phyloP scores from a whole-genome alignment of 2,888 invertebrate species.

The Temnothorax unifasciatus region DNA sequence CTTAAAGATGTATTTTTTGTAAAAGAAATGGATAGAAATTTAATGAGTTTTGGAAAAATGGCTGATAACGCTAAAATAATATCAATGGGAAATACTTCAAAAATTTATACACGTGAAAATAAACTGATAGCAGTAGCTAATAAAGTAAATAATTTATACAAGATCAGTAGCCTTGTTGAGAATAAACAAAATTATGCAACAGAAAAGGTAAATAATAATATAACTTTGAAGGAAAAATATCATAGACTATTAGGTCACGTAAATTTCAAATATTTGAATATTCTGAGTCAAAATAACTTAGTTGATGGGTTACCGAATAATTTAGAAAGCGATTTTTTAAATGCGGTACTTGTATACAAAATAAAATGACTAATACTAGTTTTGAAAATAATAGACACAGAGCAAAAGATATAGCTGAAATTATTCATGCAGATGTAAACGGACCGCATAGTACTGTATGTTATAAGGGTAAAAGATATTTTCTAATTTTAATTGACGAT shows the following conservation, averaged over 20 bases:
- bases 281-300: conserved; percentile 41
- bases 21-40: conserved; percentile 44
- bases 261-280: conserved; percentile 44
- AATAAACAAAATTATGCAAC: not conserved
- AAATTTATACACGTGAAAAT: conserved; percentile 16
- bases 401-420: conserved; percentile 48
- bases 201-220: not conserved
- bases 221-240: conserved; percentile 31
- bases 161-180: not conserved
- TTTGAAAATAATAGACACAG: conserved; percentile 55
- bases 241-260: conserved; percentile 40
- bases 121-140: conserved; percentile 34
- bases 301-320: conserved; percentile 48
- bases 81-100: conserved; percentile 13
- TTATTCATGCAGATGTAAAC: conserved; percentile 58
- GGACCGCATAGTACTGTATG: conserved; percentile 30
- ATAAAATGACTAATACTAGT: conserved; percentile 55
- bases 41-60: conserved; percentile 40
- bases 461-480: conserved; percentile 32
- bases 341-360: conserved; percentile 56
- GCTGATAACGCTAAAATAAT: conserved; percentile 21
- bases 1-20: conserved; percentile 42
- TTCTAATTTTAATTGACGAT: conserved; percentile 41
- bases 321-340: conserved; percentile 45
- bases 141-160: conserved; percentile 34